These are phyloP conservation scores for Hephaestus fuliginosus DNA, from an alignment of 2,797 vertebrate genomes.

Conservation along the genomic window DNA sequence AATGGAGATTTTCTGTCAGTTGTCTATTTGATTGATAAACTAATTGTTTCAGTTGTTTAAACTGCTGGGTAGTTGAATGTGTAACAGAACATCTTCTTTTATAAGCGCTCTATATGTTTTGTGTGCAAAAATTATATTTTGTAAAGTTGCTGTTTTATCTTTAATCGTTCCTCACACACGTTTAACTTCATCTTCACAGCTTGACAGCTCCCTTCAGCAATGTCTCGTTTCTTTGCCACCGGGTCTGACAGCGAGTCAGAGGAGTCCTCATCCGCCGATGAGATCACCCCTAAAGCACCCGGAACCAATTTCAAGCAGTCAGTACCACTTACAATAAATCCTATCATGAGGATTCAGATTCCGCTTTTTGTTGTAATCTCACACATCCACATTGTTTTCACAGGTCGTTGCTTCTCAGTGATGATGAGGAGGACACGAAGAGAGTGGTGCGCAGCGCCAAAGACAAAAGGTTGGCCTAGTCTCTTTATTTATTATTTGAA, in stretches of 20 bases:
- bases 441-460: constrained; percentile 94
- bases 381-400: constrained; percentile 4
- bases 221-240: constrained; percentile 96
- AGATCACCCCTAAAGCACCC: constrained; percentile 88
- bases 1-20: no score
- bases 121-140: no score
- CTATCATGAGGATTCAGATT: accelerated
- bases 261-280: constrained; percentile 91
- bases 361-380: background rate
- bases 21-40: no score
- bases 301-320: constrained; percentile 91
- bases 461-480: constrained; percentile 89
- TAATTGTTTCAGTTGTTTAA: no score
- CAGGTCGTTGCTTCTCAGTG: constrained; percentile 91
- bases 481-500: background rate
- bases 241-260: constrained; percentile 96
- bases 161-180: background rate
- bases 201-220: constrained; percentile 63
- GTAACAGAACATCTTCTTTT: no score
- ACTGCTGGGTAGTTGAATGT: no score
- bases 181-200: constrained; percentile 55
- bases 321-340: constrained; percentile 66
- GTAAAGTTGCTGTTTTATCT: background rate
- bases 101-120: no score
- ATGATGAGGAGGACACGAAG: constrained; percentile 96